A percentile compares a stretch with the other conserved stretches of the same genome.
These are phyloP conservation scores for Indicator indicator DNA, from an alignment of 2,113 vertebrate species.

Conservation along the genomic window DNA sequence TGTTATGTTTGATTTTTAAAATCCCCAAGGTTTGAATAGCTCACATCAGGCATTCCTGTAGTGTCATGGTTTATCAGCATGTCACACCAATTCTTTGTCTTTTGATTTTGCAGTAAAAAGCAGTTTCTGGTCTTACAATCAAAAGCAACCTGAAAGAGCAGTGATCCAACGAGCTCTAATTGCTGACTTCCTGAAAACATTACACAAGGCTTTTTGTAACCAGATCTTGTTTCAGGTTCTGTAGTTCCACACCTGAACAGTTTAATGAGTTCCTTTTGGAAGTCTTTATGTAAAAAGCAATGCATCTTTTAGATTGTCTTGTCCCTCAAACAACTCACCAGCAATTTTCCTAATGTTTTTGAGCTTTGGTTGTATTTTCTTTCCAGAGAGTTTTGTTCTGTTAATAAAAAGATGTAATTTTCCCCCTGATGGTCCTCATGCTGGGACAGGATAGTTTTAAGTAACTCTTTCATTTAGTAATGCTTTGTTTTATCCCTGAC, in stretches of 20 bases:
- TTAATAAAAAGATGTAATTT: neutral
- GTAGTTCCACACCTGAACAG: neutral
- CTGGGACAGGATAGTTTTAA: neutral
- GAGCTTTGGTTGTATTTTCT: neutral
- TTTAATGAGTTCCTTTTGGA: neutral
- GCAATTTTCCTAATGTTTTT: neutral
- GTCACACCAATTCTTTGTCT: neutral
- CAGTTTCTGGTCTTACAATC: neutral
- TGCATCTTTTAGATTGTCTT: neutral
- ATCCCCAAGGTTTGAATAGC: neutral
- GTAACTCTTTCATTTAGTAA: neutral
- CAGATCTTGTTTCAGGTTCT: neutral
- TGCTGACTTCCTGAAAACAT: neutral
- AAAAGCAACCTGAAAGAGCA: neutral
- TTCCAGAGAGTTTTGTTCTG: neutral
- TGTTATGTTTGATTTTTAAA: neutral
- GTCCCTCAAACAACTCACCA: neutral
- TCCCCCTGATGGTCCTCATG: neutral
- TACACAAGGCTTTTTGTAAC: neutral
- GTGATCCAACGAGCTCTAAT: neutral
- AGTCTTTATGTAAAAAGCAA: neutral
- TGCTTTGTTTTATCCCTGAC: neutral
- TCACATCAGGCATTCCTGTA: neutral
- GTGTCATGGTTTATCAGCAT: neutral
- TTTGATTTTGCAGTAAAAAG: neutral